Evolutionary conservation across 2,888 invertebrate genomes (phyloP).

Genomic region (Ichneumoninae sp.): DNA sequence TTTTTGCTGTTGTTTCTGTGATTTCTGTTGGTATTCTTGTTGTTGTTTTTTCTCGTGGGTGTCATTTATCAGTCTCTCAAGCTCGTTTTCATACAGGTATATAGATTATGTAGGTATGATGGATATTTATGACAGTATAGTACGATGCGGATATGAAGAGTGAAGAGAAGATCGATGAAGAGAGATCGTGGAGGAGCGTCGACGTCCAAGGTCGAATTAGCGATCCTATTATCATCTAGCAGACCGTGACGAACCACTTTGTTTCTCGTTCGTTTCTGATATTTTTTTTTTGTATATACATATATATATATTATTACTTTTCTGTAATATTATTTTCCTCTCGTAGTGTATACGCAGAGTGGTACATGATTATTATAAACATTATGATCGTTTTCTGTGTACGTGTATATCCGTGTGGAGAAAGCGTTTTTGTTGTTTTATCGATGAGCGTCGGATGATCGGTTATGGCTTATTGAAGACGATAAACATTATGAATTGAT

Average conservation of each 20-base stretch:
- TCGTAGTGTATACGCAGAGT: constrained; percentile 38
- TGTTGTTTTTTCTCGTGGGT: constrained; percentile 46
- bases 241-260: constrained; percentile 35
- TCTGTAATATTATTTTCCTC: constrained; percentile 43
- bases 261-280: constrained; percentile 28
- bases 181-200: constrained; percentile 50
- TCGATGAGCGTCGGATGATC: constrained; percentile 44
- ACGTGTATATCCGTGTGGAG: constrained; percentile 31
- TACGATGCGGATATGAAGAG: not conserved
- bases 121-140: not conserved
- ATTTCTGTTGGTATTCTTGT: constrained; percentile 49
- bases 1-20: constrained; percentile 63
- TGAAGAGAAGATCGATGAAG: constrained; percentile 37
- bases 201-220: constrained; percentile 66
- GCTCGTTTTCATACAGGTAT: constrained; percentile 43
- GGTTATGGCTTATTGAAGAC: constrained; percentile 40
- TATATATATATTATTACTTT: constrained; percentile 41
- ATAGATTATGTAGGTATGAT: constrained; percentile 42
- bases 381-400: constrained; percentile 50
- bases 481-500: constrained; percentile 27
- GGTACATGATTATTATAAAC: constrained; percentile 48
- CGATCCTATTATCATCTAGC: constrained; percentile 32
- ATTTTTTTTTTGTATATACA: constrained; percentile 29
- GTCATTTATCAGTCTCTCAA: constrained; percentile 55
- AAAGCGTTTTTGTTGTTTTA: constrained; percentile 28